phyloP scores from a whole-genome alignment of 1,140 invertebrate genomes.

The Tenebrio molitor region DNA sequence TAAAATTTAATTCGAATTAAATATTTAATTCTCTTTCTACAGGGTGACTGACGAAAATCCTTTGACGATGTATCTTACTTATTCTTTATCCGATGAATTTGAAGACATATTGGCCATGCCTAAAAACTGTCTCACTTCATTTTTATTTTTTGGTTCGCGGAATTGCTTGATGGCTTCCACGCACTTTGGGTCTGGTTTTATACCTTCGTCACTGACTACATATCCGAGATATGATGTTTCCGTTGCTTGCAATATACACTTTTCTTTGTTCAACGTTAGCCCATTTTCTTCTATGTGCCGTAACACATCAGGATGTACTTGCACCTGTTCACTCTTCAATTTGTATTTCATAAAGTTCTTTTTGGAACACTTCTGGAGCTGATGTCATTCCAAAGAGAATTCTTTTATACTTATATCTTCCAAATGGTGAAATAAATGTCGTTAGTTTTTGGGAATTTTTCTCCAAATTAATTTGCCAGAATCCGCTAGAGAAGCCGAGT shows the following conservation, averaged over 20 bases:
- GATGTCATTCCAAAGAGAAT: neutral
- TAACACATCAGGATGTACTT: constrained; percentile 63
- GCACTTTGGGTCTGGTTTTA: constrained; percentile 60
- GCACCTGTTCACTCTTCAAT: neutral
- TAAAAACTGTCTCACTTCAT: constrained; percentile 60
- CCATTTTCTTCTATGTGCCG: neutral
- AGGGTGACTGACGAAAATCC: no score
- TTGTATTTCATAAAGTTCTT: neutral
- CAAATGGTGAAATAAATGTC: constrained; percentile 21
- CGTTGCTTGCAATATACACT: constrained; percentile 57
- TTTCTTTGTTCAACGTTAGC: constrained; percentile 57
- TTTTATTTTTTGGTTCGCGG: constrained; percentile 58
- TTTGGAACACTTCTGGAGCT: constrained; percentile 22
- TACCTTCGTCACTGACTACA: constrained; percentile 61
- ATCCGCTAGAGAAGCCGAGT: constrained; percentile 28
- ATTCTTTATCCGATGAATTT: no score
- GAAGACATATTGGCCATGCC: constrained; percentile 65
- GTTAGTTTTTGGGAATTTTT: neutral
- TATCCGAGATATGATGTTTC: constrained; percentile 63
- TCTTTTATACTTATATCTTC: neutral
- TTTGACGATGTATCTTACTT: no score
- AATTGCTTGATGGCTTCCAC: constrained; percentile 63
- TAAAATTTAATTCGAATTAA: no score
- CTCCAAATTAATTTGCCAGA: neutral
- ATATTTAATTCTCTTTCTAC: no score